Conservation (phyloP, 2,888 invertebrate species). For the Zaprionus obscuricornis region DNA sequence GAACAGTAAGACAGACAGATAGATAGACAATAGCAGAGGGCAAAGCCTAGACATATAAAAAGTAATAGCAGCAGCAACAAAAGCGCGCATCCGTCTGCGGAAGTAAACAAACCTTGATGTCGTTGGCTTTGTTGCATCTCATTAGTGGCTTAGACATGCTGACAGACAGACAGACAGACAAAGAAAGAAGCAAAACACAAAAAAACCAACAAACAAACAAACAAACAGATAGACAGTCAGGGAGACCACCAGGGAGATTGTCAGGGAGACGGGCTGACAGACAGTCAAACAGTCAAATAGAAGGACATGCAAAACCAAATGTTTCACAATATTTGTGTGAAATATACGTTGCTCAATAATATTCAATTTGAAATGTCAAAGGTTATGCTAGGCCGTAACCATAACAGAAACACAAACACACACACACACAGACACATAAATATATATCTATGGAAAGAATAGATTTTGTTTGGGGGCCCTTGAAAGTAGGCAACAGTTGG, state of each 20-base stretch:
- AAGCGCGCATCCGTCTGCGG: conserved; percentile 60
- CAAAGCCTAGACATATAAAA: conserved; percentile 53
- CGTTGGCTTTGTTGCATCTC: conserved; percentile 64
- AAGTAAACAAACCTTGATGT: conserved; percentile 75
- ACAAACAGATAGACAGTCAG: conserved; percentile 1
- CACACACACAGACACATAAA: too few species aligned
- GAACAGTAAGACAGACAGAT: conserved; percentile 12
- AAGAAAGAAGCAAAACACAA: too few species aligned
- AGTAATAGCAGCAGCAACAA: conserved; percentile 62
- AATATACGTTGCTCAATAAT: too few species aligned
- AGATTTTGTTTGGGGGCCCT: conserved; percentile 37
- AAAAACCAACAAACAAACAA: conserved; percentile 2
- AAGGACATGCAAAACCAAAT: background rate
- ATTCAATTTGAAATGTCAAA: conserved; percentile 49
- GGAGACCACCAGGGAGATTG: background rate
- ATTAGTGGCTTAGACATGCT: conserved; percentile 46
- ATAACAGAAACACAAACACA: too few species aligned
- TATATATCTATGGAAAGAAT: too few species aligned
- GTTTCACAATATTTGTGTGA: too few species aligned
- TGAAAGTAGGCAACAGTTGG: conserved; percentile 55
- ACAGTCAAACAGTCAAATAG: conserved; percentile 3
- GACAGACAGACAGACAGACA: conserved; percentile 24
- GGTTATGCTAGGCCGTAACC: conserved; percentile 34
- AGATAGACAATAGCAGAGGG: background rate
- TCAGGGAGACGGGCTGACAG: conserved; percentile 2